Conservation (phyloP, 2,888 invertebrate species). For the Philopedon plagiatum region DNA sequence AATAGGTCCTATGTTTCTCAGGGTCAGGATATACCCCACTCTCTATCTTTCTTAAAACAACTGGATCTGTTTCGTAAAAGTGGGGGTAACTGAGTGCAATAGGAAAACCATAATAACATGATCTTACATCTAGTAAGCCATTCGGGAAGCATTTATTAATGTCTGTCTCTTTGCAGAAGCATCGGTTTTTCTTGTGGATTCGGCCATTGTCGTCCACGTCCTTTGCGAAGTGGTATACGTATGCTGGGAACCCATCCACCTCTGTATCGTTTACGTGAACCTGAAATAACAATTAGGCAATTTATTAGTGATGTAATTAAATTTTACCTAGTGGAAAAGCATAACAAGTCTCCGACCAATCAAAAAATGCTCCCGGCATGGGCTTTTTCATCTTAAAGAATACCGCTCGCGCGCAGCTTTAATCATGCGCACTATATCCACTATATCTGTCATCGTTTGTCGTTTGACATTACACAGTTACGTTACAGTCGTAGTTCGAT, state of each 20-base stretch:
- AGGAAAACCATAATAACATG: constrained; percentile 93
- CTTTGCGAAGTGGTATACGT: constrained; percentile 82
- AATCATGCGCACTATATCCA: too few relatives aligned
- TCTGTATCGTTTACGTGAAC: constrained; percentile 74
- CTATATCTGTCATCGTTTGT: too few relatives aligned
- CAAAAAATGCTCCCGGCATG: too few relatives aligned
- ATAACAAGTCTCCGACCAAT: too few relatives aligned
- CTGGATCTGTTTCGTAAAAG: constrained; percentile 82
- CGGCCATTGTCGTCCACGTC: constrained; percentile 85
- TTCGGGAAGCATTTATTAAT: constrained; percentile 77
- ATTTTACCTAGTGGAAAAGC: too few relatives aligned
- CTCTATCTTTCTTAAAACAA: constrained; percentile 76
- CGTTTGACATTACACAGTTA: too few relatives aligned
- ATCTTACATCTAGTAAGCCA: constrained; percentile 86
- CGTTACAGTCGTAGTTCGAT: too few relatives aligned
- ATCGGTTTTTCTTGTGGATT: constrained; percentile 80
- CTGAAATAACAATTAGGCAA: too few relatives aligned
- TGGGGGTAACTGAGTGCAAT: constrained; percentile 92
- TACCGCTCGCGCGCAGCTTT: too few relatives aligned
- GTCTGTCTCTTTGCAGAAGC: constrained; percentile 77
- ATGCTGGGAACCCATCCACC: constrained; percentile 76
- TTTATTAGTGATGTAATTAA: too few relatives aligned
- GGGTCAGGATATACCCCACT: constrained; percentile 76
- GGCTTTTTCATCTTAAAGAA: too few relatives aligned
- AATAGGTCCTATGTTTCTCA: constrained; percentile 77